Base-by-base conservation (phyloP, 2,797 vertebrate genomes). In the Ctenopoma multispine region DNA sequence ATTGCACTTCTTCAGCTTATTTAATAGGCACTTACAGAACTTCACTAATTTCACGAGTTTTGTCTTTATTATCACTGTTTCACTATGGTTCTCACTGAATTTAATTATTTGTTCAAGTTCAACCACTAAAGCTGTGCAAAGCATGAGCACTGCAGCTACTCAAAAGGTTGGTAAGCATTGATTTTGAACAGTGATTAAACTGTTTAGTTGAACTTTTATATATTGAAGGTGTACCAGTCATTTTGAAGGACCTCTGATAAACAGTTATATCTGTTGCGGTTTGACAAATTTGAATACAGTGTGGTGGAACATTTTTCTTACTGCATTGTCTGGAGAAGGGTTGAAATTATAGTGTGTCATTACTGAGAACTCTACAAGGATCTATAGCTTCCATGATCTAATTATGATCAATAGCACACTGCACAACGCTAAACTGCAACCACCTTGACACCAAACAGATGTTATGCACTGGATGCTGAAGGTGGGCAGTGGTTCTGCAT, bases 401-500 rank as follows among this genome's bases (percentile, higher is more conserved):
- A 91, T 92, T 88, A 89, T 60, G 72, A 82, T 88, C 84, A 85
- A 92, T 92, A 90, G 74, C 68, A 63, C 83, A 47, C 83, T 63
- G 80, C 64, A n/a, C 77, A 87, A 84, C n/a, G 54, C 73, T 69
- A 67, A 77, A 53, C 72, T 81, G 77, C 84, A 79, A 71, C 84
- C 81, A 77, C 72, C 75, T 63, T 74, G 80, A 81, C 86, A 41
- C 74, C 66, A 69, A 77, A 49, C 81, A 89, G 82, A 88, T 86
- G 80, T 69, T 53, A 10, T 50, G 76, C 47, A 63, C 49, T 77
- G 72, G 67, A 75, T 77, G 61, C 54, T 75, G 78, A 76, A 18
- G 58, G 72, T 67, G 71, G 79, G 44, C 63, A 69, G 65, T 20
- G 74, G 72, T 68, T 69, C 40, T 74, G 46, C 54, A 69, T 74